Percentiles rank a stretch among this genome's conserved stretches.
Evolutionary conservation across 2,113 vertebrate species (phyloP).

Genomic region (Muntiacus reevesi): DNA sequence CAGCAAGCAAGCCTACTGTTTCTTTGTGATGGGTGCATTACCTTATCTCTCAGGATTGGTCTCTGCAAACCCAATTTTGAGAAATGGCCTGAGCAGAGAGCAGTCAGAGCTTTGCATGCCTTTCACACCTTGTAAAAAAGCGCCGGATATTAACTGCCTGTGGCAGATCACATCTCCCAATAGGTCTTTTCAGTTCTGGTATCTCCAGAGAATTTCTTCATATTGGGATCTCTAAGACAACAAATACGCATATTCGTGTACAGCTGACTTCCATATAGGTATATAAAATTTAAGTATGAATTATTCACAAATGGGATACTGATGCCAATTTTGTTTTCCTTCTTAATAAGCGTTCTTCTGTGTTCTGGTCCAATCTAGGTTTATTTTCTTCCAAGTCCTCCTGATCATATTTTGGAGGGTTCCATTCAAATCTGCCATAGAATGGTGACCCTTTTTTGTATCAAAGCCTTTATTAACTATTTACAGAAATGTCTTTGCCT

Average conservation of each 20-base stretch:
- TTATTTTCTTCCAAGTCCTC: not conserved
- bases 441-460: not conserved
- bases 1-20: not conserved
- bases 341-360: not conserved
- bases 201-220: not conserved
- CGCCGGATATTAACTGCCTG: not conserved
- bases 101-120: not conserved
- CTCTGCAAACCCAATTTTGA: not conserved
- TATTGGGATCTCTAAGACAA: not conserved
- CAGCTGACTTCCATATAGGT: not conserved
- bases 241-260: not conserved
- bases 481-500: not conserved
- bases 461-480: not conserved
- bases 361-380: not conserved
- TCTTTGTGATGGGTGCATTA: not conserved
- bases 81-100: not conserved
- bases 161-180: not conserved
- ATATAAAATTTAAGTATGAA: not conserved
- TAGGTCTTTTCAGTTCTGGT: not conserved
- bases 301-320: not conserved
- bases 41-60: not conserved
- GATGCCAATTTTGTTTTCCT: not conserved
- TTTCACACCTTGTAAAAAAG: not conserved
- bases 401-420: not conserved
- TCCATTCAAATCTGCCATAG: not conserved